Evolutionary conservation across 2,113 vertebrate species (phyloP).

Genomic region (Delphinapterus leucas): DNA sequence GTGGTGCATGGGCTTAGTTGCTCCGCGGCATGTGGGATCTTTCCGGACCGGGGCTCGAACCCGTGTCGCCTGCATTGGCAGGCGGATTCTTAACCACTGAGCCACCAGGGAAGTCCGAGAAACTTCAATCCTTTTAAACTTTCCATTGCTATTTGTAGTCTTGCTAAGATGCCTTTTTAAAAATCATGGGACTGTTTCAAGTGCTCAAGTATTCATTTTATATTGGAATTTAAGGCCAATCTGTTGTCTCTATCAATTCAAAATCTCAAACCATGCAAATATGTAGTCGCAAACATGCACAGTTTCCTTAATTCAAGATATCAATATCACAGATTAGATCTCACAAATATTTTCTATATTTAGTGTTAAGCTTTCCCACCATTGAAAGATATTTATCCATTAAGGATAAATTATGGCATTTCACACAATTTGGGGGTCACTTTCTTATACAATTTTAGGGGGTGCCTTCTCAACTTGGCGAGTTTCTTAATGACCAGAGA

Average conservation of each 20-base stretch:
- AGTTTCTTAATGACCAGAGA: background rate
- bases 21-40: too few species aligned
- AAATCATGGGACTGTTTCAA: background rate
- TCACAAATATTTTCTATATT: background rate
- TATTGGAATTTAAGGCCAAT: background rate
- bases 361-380: background rate
- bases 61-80: too few species aligned
- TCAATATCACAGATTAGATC: background rate
- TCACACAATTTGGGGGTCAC: background rate
- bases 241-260: background rate
- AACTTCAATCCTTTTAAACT: background rate
- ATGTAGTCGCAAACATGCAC: background rate
- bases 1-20: too few species aligned
- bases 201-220: background rate
- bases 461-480: background rate
- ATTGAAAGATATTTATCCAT: background rate
- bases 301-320: background rate
- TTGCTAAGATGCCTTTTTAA: background rate
- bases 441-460: background rate
- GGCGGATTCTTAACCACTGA: too few species aligned
- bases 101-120: background rate
- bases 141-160: background rate
- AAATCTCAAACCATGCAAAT: background rate
- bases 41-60: too few species aligned
- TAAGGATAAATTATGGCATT: background rate